These are phyloP conservation scores for Leptodirus hochenwartii DNA, from an alignment of 2,888 invertebrate genomes.

Conservation along the genomic window DNA sequence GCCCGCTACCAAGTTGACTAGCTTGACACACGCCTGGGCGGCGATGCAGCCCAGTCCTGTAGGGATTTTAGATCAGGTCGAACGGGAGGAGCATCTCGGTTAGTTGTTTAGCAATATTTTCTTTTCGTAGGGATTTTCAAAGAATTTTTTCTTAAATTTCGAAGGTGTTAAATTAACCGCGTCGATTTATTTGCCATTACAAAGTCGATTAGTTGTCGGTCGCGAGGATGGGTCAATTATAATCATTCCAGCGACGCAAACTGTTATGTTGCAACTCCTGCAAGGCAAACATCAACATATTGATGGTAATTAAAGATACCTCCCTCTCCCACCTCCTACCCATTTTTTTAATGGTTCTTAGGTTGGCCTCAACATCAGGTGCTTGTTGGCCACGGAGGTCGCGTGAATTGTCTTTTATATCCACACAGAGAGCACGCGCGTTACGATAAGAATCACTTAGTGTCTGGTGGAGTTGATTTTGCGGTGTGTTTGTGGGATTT, in stretches of 20 bases:
- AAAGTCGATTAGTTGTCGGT: conserved; percentile 86
- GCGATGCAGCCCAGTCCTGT: conserved; percentile 75
- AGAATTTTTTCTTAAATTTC: conserved; percentile 12
- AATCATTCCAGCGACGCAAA: conserved; percentile 89
- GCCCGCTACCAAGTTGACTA: conserved; percentile 62
- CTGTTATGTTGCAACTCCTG: conserved; percentile 80
- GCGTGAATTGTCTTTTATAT: conserved; percentile 88
- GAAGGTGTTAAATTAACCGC: conserved; percentile 64
- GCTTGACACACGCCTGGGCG: conserved; percentile 74
- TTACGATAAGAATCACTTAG: conserved; percentile 74
- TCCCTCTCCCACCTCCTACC: conserved; percentile 3
- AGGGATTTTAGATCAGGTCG: conserved; percentile 79
- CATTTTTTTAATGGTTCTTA: conserved; percentile 18
- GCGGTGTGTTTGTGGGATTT: conserved; percentile 95
- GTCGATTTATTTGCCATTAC: conserved; percentile 84
- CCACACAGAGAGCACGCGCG: conserved; percentile 81
- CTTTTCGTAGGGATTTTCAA: not conserved
- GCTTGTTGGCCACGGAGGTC: conserved; percentile 74
- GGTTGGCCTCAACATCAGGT: conserved; percentile 86
- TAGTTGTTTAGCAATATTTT: conserved; percentile 6
- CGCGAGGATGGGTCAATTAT: conserved; percentile 91
- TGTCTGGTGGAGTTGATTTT: conserved; percentile 96
- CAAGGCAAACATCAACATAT: conserved; percentile 73
- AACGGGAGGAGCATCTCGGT: conserved; percentile 36
- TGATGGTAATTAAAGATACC: conserved; percentile 34